Evolutionary conservation across 2,113 vertebrate genomes (phyloP).

Genomic region (Stomatorhinus ivindoensis): DNA sequence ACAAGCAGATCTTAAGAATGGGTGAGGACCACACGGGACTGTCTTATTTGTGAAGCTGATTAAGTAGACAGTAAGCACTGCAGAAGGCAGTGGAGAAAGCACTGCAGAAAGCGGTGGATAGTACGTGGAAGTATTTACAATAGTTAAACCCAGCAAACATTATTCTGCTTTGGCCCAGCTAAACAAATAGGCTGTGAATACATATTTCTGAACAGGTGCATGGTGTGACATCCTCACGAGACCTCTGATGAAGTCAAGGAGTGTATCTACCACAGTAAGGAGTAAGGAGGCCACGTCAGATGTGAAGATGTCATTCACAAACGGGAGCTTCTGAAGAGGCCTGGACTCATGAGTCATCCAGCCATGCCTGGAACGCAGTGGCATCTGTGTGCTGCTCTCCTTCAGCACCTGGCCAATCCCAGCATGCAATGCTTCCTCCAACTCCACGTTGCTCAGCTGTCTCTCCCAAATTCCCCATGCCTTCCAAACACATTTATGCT

Average conservation of each 20-base stretch:
- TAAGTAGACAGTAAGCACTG: neutral
- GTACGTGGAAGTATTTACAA: neutral
- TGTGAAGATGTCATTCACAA: neutral
- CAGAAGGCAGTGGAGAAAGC: neutral
- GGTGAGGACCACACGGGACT: neutral
- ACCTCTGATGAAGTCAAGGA: neutral
- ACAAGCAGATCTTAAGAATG: neutral
- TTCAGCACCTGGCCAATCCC: constrained; percentile 23
- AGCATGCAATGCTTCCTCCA: accelerated
- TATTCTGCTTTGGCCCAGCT: neutral
- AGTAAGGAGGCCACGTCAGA: neutral
- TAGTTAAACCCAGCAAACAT: neutral
- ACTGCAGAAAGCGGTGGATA: neutral
- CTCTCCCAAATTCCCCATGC: neutral
- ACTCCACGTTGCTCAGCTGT: neutral
- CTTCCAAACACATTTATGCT: neutral
- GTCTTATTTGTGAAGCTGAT: neutral
- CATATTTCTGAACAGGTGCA: neutral
- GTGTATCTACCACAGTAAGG: neutral
- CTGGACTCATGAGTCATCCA: neutral
- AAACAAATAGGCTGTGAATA: neutral
- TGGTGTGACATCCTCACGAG: neutral
- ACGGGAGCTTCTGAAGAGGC: neutral
- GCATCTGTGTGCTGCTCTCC: neutral
- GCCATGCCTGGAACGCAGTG: neutral